phyloP scores from a whole-genome alignment of 2,888 invertebrate genomes.

The Leptopilina drosophilae region DNA sequence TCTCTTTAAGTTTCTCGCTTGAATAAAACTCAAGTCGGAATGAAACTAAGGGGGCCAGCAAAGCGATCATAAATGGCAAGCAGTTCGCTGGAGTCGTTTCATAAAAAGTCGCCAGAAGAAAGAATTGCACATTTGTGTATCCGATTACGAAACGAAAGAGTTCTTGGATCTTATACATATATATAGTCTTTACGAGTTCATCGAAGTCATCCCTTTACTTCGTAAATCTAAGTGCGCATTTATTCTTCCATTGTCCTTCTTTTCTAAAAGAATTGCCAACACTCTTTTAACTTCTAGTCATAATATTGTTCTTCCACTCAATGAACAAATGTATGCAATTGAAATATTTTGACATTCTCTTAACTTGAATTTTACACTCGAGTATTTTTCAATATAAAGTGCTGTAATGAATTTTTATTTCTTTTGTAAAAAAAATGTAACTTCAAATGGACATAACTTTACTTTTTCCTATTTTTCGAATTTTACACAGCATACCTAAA shows the following conservation, averaged over 20 bases:
- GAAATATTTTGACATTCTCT: slow-evolving; percentile 9
- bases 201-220: slow-evolving; percentile 49
- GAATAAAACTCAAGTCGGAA: slow-evolving; percentile 24
- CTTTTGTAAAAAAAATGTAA: neutral
- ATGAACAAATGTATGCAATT: slow-evolving; percentile 8
- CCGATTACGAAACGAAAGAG: slow-evolving; percentile 25
- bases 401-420: neutral
- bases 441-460: neutral
- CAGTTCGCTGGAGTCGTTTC: slow-evolving; percentile 23
- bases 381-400: neutral
- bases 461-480: too few relatives aligned
- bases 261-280: slow-evolving; percentile 22
- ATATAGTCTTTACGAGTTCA: slow-evolving; percentile 49
- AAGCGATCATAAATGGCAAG: slow-evolving; percentile 14
- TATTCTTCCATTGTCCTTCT: slow-evolving; percentile 43
- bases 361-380: neutral
- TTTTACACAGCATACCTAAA: neutral
- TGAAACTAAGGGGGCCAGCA: neutral
- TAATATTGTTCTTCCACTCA: slow-evolving; percentile 20
- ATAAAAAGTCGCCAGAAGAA: slow-evolving; percentile 20
- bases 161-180: neutral
- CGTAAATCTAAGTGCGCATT: slow-evolving; percentile 47
- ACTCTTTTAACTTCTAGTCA: neutral
- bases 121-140: slow-evolving; percentile 29
- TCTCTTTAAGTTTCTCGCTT: neutral